Percentiles rank a stretch among this genome's conserved stretches.
phyloP scores from a whole-genome alignment of 2,888 invertebrate genomes.

The Limnephilus marmoratus region DNA sequence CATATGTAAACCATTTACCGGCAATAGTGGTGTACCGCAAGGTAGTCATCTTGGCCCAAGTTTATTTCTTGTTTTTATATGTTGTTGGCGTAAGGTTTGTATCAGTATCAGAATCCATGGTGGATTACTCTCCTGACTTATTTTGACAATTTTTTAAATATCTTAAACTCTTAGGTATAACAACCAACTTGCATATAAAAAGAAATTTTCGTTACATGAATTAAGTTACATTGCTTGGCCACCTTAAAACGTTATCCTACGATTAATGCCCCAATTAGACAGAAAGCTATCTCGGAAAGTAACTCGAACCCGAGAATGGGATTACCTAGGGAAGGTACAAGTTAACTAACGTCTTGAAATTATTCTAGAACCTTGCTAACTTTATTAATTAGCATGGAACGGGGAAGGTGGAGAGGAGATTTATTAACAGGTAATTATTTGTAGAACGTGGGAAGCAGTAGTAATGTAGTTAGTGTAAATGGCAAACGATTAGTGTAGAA shows the following conservation, averaged over 20 bases:
- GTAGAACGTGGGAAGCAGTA: not conserved
- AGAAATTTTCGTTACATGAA: not conserved
- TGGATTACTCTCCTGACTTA: too few relatives aligned
- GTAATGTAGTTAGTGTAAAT: not conserved
- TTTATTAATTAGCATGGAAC: slow-evolving; percentile 9
- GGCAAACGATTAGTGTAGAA: not conserved
- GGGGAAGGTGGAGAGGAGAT: not conserved
- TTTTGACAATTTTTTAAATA: not conserved
- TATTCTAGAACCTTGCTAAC: not conserved
- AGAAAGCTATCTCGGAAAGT: not conserved
- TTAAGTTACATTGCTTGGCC: not conserved
- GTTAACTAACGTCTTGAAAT: not conserved
- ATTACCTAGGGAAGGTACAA: not conserved
- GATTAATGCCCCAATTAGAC: not conserved
- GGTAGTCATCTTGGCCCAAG: too few relatives aligned
- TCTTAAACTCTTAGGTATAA: not conserved
- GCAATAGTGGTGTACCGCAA: too few relatives aligned
- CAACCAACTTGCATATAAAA: not conserved
- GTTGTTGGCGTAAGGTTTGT: too few relatives aligned
- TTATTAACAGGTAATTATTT: not conserved
- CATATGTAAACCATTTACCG: too few relatives aligned
- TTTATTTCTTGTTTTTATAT: too few relatives aligned
- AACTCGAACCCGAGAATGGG: not conserved
- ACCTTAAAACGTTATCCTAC: not conserved
- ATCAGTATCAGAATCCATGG: too few relatives aligned